phyloP scores from a whole-genome alignment of 2,797 vertebrate species.

The Ara ararauna region DNA sequence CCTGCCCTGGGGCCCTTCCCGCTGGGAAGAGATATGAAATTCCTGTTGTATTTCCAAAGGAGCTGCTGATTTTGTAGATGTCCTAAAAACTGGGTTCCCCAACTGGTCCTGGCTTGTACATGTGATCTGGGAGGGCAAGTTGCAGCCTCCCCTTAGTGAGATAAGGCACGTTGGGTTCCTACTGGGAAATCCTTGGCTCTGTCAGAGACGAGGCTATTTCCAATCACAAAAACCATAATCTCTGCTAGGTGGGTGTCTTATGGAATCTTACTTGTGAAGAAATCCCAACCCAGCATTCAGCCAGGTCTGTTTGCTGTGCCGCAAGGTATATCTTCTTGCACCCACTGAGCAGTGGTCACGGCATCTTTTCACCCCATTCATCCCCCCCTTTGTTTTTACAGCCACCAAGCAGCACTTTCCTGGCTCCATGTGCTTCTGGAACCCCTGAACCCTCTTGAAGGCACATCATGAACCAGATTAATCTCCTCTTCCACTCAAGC shows the following conservation, averaged over 20 bases:
- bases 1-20: neutral
- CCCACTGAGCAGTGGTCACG: neutral
- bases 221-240: neutral
- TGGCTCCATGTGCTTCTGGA: neutral
- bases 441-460: neutral
- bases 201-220: neutral
- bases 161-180: fast-evolving
- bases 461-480: fast-evolving
- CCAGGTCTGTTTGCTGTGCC: fast-evolving
- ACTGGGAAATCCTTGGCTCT: neutral
- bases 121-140: neutral
- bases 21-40: neutral
- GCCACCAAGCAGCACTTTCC: neutral
- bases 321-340: neutral
- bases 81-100: neutral
- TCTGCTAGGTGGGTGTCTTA: neutral
- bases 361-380: neutral
- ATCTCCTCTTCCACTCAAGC: neutral
- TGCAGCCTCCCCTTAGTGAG: neutral
- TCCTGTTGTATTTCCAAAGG: neutral
- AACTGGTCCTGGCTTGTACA: neutral
- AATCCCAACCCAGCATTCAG: neutral
- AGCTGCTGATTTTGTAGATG: neutral
- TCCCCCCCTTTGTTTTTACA: neutral
- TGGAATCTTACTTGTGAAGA: neutral